Evolutionary conservation across 2,113 vertebrate species (phyloP).

Genomic region (Gobius niger): DNA sequence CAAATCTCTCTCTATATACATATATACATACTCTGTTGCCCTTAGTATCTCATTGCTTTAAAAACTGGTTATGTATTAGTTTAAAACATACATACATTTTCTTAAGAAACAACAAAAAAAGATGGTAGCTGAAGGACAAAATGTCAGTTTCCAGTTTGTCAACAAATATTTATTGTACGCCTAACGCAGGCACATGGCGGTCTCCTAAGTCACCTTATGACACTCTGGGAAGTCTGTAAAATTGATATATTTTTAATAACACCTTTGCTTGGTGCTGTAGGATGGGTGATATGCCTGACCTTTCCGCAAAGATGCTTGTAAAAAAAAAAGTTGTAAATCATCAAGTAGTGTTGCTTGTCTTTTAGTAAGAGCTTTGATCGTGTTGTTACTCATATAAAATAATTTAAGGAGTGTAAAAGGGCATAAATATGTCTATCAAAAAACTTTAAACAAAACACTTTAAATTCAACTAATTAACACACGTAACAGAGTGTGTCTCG

Average conservation of each 20-base stretch:
- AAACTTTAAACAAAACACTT: no score
- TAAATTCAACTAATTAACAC: no score
- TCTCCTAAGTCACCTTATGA: slow-evolving; percentile 9
- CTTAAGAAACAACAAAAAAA: slow-evolving; percentile 47
- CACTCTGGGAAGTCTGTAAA: not conserved
- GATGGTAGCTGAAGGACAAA: slow-evolving; percentile 59
- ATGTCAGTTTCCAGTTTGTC: slow-evolving; percentile 34
- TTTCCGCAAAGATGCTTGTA: slow-evolving; percentile 19
- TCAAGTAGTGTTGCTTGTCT: slow-evolving; percentile 3
- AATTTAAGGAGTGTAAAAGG: no score
- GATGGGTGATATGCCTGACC: slow-evolving; percentile 15
- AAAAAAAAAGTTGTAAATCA: not conserved
- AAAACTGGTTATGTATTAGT: slow-evolving; percentile 6
- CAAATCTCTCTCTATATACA: no score
- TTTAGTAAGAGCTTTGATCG: slow-evolving; percentile 15
- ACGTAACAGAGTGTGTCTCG: no score
- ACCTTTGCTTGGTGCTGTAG: slow-evolving; percentile 6
- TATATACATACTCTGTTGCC: not conserved
- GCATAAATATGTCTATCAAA: no score
- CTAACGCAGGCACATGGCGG: slow-evolving; percentile 12
- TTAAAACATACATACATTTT: slow-evolving; percentile 3
- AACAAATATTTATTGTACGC: not conserved
- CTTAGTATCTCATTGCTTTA: slow-evolving; percentile 18
- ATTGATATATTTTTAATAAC: slow-evolving; percentile 26
- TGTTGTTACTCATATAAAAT: not conserved